Conservation (phyloP, 2,113 vertebrate species). For the Prietella phreatophila region DNA sequence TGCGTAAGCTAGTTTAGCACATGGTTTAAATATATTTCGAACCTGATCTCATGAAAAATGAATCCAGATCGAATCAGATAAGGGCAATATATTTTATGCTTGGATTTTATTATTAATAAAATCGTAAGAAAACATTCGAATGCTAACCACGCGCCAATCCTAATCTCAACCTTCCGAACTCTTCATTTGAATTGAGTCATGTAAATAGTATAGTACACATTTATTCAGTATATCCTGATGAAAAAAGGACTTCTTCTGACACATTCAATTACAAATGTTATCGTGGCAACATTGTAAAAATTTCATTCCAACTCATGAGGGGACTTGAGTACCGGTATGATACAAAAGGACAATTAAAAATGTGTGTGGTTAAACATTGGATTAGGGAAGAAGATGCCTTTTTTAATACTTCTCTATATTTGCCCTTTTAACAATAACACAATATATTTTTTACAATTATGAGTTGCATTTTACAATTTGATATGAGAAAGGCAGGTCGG, state of each 20-base stretch:
- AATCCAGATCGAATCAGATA: neutral
- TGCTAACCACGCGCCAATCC: neutral
- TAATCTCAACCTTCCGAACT: neutral
- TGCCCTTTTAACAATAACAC: too few species aligned
- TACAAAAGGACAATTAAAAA: neutral
- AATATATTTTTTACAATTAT: neutral
- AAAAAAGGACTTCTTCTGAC: neutral
- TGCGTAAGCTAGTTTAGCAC: slow-evolving; percentile 36
- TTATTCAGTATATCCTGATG: neutral
- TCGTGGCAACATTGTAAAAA: neutral
- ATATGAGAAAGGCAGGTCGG: neutral
- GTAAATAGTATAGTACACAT: neutral
- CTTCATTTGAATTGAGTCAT: neutral
- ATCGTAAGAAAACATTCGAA: neutral
- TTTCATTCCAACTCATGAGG: neutral
- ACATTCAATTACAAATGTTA: neutral
- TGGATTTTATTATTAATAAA: neutral
- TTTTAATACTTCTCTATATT: neutral
- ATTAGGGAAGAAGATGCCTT: neutral
- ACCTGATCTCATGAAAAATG: neutral
- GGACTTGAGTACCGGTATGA: neutral
- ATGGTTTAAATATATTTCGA: slow-evolving; percentile 34
- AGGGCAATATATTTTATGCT: neutral
- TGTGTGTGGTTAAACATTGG: neutral
- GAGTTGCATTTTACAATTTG: neutral